Evolutionary conservation across 1,140 invertebrate species (phyloP), one percentile per base, ranked within the genome.

Genomic region (Neodiprion lecontei): DNA sequence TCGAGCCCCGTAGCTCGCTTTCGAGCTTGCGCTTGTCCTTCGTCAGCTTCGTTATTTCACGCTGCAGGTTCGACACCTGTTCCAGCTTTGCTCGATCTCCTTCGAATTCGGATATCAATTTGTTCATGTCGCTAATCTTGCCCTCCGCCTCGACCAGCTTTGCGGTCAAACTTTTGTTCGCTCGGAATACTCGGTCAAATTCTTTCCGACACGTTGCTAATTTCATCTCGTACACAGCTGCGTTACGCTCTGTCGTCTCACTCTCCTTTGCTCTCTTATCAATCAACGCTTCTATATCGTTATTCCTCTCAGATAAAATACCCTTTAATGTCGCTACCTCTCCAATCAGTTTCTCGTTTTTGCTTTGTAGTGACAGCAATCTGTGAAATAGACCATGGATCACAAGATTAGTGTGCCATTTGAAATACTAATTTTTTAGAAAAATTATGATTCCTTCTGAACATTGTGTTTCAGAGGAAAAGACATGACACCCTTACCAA

Each of bases 21-120:
- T 77, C 49, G 48, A 81, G 61, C 28, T 69, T 76, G 28, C 69
- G 71, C 21, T 76, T 78, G 17, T 76, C 65, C 9, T 76, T 67
- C 1, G 78, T 77, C 10, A 79, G 75, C 49, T 75, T 76, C n/a
- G 72, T 72, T 11, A 82, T 23, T 67, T 77, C 67, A 11, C 73
- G 61, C 48, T 61, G 75, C 47, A 82, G 28, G 4, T 28, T 48
- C 9, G 72, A 74, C 70, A 81, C 76, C 10, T 69, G 40, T 28
- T 73, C 66, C 11, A 75, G 67, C 28, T 71, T 78, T 67, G 78
- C 76, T 8, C 70, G 78, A 40, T 79, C 73, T 10, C 77, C 72
- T 1, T 71, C 77, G 68, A 82, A 50, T 3, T 28, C 69, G 61
- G 17, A 11, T 9, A 80, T 77, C n/a, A 65, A 73, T 14, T 77